Base-by-base conservation (phyloP, 2,113 vertebrate species). In the Penelope pileata region DNA sequence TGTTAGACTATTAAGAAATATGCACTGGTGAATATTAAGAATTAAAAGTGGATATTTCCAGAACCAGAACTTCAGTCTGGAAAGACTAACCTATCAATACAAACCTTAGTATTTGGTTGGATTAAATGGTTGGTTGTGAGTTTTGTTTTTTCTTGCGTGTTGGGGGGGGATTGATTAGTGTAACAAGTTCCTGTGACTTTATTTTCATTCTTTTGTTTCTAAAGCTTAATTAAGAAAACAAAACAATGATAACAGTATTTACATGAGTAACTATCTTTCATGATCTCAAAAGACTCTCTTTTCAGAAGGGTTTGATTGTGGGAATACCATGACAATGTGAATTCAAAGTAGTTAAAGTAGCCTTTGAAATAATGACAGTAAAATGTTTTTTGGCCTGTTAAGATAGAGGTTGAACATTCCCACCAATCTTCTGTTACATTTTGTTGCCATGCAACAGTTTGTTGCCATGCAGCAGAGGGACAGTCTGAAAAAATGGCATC, bases 121-220 rank as follows among this genome's bases (percentile, higher is more conserved):
- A 2, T 36, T 18, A 30, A 59, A 11, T 16, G 51, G 26, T 5
- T 54, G 29, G 29, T 54, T 54, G 9, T 54, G 29, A 8, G 43
- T 59, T 77, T 42, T n/a, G n/a, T n/a, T 92, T 86, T 93, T 86
- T 58, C 86, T 14, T 16, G 27, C 27, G 27, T 53, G 51, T 53
- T 27, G 7, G 51, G 51, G 8, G 16, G 29, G 16, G 24, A 51
- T 5, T 51, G 14, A 30, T 81, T 94, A 45, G 47, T 67, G 10
- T 82, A 72, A 81, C 81, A 60, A 62, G 58, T 87, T 90, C 48
- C 29, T 92, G 94, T 87, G 96, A 89, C 94, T 96, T 94, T 79
- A 93, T 93, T 96, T 51, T 50, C 32, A 79, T 93, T 84, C 93
- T 95, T 96, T 95, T 94, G 10, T 50, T 60, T 34, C 45, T 64